These are phyloP conservation scores for Neodiprion fabricii DNA, from an alignment of 1,140 invertebrate genomes.

Conservation along the genomic window DNA sequence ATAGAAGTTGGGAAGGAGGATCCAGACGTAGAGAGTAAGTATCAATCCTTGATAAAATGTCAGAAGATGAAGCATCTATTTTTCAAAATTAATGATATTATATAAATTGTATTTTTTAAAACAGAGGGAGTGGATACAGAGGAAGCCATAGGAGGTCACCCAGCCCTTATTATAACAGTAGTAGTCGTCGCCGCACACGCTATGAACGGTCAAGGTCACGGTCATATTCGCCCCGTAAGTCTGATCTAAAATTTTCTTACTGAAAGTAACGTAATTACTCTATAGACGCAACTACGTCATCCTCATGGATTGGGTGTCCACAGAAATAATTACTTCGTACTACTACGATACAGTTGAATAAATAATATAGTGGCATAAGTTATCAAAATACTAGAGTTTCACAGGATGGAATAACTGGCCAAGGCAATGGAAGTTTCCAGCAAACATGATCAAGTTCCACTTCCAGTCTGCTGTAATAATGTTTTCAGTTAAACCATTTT, in stretches of 20 bases:
- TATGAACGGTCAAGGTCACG: slow-evolving; percentile 82
- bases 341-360: too few relatives aligned
- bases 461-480: too few relatives aligned
- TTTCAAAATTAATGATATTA: slow-evolving; percentile 3
- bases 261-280: not conserved
- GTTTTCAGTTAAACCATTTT: too few relatives aligned
- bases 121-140: slow-evolving; percentile 43
- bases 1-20: slow-evolving; percentile 40
- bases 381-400: too few relatives aligned
- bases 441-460: too few relatives aligned
- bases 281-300: too few relatives aligned
- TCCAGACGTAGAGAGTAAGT: slow-evolving; percentile 64
- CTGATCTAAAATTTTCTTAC: slow-evolving; percentile 22
- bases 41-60: not conserved
- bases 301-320: too few relatives aligned
- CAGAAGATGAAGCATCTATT: slow-evolving; percentile 6
- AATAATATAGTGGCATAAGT: too few relatives aligned
- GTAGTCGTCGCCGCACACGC: slow-evolving; percentile 61
- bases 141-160: slow-evolving; percentile 66
- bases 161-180: slow-evolving; percentile 65
- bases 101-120: not conserved
- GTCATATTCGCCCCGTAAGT: slow-evolving; percentile 88
- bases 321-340: too few relatives aligned
- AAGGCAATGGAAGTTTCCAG: too few relatives aligned
- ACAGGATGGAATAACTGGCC: too few relatives aligned